phyloP scores from a whole-genome alignment of 2,113 vertebrate genomes.

The Mus spicilegus region DNA sequence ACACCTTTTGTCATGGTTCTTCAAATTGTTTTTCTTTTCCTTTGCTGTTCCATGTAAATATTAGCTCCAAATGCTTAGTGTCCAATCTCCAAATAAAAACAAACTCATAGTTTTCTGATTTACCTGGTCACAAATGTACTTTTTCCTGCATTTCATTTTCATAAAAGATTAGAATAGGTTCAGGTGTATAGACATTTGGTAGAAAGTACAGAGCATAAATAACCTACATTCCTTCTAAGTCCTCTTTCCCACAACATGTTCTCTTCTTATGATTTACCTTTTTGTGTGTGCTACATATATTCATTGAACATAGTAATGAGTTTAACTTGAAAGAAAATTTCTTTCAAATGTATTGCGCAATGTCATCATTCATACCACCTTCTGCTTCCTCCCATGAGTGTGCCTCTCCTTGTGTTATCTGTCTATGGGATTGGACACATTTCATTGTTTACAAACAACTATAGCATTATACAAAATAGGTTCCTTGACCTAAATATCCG shows the following conservation, averaged over 20 bases:
- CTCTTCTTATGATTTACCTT: background rate
- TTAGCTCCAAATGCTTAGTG: background rate
- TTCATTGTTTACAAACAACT: background rate
- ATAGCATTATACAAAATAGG: background rate
- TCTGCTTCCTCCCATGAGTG: background rate
- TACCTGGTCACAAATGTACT: background rate
- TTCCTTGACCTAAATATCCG: background rate
- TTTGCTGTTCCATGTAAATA: background rate
- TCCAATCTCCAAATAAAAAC: background rate
- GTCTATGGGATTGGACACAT: background rate
- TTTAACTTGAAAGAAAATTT: background rate
- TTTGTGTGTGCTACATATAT: background rate
- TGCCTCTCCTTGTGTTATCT: background rate
- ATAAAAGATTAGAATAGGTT: background rate
- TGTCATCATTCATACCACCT: background rate
- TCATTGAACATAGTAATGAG: background rate
- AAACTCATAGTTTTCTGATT: background rate
- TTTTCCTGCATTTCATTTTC: background rate
- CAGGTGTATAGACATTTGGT: background rate
- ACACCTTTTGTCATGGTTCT: rapidly evolving
- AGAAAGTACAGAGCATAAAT: background rate
- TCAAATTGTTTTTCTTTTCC: background rate
- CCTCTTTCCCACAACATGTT: background rate
- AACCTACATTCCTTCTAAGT: background rate
- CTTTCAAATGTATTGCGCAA: too few species aligned